A percentile compares a stretch with the other conserved stretches of the same genome.
These are phyloP conservation scores for Rotaria macrura DNA, from an alignment of 2,888 invertebrate species.

Conservation along the genomic window DNA sequence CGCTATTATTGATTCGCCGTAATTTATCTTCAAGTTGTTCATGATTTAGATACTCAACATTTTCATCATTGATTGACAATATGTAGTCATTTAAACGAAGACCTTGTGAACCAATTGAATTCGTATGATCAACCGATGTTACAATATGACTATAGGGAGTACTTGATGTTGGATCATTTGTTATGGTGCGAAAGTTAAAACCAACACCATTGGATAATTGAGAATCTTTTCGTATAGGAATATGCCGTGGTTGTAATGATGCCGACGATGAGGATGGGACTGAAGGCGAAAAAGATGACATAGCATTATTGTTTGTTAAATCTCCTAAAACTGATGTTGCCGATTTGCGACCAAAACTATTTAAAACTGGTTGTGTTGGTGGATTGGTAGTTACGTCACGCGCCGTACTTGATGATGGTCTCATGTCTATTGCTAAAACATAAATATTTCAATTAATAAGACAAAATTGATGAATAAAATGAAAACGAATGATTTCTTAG, in stretches of 20 bases:
- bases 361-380: neutral
- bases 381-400: neutral
- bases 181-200: neutral
- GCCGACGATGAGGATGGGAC: neutral
- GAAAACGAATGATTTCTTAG: too few species aligned
- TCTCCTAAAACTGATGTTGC: neutral
- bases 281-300: neutral
- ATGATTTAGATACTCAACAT: constrained; percentile 13
- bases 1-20: neutral
- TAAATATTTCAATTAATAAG: too few species aligned
- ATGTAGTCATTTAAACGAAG: neutral
- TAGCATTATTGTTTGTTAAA: neutral
- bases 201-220: neutral
- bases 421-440: neutral
- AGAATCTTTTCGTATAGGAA: neutral
- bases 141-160: constrained; percentile 5
- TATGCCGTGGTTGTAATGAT: neutral
- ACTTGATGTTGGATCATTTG: neutral
- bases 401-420: neutral
- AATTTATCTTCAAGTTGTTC: constrained; percentile 16
- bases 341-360: neutral
- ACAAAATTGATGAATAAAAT: too few species aligned
- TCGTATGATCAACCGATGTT: neutral
- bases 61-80: constrained; percentile 15
- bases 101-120: neutral